Evolutionary conservation across 2,888 invertebrate genomes (phyloP), one percentile per base, ranked within the genome.

Genomic region (Torymus aiolomorphi): DNA sequence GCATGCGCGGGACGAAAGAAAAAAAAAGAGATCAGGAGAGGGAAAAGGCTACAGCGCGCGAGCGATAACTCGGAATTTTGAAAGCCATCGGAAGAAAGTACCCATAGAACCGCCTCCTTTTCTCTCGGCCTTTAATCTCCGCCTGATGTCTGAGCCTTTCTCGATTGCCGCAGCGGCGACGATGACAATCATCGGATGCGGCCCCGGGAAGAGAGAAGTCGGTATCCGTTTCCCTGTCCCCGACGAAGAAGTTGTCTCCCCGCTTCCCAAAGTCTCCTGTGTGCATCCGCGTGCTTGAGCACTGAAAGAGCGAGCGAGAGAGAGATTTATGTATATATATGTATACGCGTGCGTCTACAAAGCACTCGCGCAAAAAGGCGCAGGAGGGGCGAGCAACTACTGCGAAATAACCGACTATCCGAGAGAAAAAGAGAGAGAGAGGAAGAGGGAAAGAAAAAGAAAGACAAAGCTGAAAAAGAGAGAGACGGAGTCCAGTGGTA

Each of bases 381-480:
- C 54, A 13, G 18, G 69, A 69, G 69, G 56, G 67, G 57, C 31
- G 57, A 85, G 85, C 86, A 86, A 88, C 88, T 88, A 88, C 87
- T 84, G 87, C 88, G 86, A 88, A 89, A 89, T 88, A 87, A 88
- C 87, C 85, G 88, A 88, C 89, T 88, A 88, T 89, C 85, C 86
- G 82, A 57, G 49, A 71, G 51, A 61, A 54, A 62, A 59, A 75
- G 42, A 14, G 74, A 66, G 56, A 59, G 51, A 54, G 69, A 54
- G 20, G 51, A 42, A 42, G 8, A 69, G 57, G 52, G 5, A 14
- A n/a, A n/a, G 52, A 76, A 62, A 75, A 65, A 76, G 70, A 20
- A 20, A 20, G 20, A 20, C 20, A 20, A 20, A 20, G 20, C 1
- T 20, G 20, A 20, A 20, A 20, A 20, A 20, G 81, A 74, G 80